Conservation (phyloP, 2,888 invertebrate species). For the Gonocerus acuteangulatus region DNA sequence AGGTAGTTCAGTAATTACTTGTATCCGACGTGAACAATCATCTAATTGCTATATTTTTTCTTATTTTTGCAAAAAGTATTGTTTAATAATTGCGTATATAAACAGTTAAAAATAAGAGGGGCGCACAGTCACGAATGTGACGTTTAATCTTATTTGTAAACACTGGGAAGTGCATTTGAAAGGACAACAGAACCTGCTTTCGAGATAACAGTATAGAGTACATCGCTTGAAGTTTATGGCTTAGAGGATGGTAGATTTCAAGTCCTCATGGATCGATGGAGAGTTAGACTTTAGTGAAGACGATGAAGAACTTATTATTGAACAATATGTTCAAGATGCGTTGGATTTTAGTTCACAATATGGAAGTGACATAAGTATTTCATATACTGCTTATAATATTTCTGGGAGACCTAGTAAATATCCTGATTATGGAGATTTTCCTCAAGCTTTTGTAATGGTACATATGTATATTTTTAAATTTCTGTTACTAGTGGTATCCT, state of each 20-base stretch:
- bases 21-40: too few species aligned
- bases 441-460: conserved; percentile 84
- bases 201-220: neutral
- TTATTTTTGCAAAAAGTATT: too few species aligned
- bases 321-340: conserved; percentile 72
- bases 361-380: conserved; percentile 78
- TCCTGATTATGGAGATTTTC: conserved; percentile 85
- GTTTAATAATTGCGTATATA: too few species aligned
- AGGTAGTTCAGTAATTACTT: too few species aligned
- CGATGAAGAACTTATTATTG: conserved; percentile 41
- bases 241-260: conserved; percentile 16
- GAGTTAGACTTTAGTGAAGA: conserved; percentile 3
- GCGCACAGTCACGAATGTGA: too few species aligned
- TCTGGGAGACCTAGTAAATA: conserved; percentile 76
- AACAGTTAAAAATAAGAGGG: too few species aligned
- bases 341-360: conserved; percentile 83
- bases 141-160: too few species aligned
- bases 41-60: too few species aligned
- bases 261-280: conserved; percentile 8
- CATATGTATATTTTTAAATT: conserved; percentile 40
- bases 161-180: too few species aligned
- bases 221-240: neutral
- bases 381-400: conserved; percentile 80
- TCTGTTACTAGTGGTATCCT: neutral
- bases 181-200: neutral